A percentile compares a stretch with the other conserved stretches of the same genome.
phyloP scores from a whole-genome alignment of 2,113 vertebrate genomes.

The Morone saxatilis region DNA sequence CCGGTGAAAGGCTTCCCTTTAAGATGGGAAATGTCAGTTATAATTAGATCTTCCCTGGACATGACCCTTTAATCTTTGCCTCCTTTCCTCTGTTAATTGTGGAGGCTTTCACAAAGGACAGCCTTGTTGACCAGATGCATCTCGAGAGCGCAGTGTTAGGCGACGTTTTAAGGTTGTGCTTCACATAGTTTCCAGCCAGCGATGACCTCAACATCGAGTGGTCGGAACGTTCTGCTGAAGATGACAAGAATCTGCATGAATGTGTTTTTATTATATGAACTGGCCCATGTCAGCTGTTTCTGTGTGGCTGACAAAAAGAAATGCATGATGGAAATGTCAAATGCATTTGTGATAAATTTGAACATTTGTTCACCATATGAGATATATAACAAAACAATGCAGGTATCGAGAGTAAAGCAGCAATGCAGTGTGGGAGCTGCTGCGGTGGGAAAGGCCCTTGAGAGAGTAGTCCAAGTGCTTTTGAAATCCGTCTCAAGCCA shows the following conservation, averaged over 20 bases:
- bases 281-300: slow-evolving; percentile 2
- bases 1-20: slow-evolving; percentile 73
- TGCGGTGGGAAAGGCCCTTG: slow-evolving; percentile 72
- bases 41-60: slow-evolving; percentile 84
- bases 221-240: slow-evolving; percentile 33
- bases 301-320: slow-evolving; percentile 1
- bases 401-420: slow-evolving; percentile 47
- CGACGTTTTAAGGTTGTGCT: slow-evolving; percentile 58
- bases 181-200: slow-evolving; percentile 74
- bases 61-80: slow-evolving; percentile 80
- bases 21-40: slow-evolving; percentile 85
- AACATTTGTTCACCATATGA: slow-evolving; percentile 45
- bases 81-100: slow-evolving; percentile 77
- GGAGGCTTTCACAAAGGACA: slow-evolving; percentile 71
- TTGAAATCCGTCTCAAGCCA: slow-evolving; percentile 66
- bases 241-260: slow-evolving; percentile 17
- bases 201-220: slow-evolving; percentile 44
- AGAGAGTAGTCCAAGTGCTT: slow-evolving; percentile 68
- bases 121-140: slow-evolving; percentile 78
- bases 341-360: slow-evolving; percentile 4
- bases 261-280: slow-evolving; percentile 35
- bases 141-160: slow-evolving; percentile 42
- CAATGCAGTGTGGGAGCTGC: slow-evolving; percentile 37
- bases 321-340: slow-evolving; percentile 21
- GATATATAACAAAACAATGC: slow-evolving; percentile 55